Evolutionary conservation across 2,113 vertebrate genomes (phyloP).

Genomic region (Tragelaphus buxtoni): DNA sequence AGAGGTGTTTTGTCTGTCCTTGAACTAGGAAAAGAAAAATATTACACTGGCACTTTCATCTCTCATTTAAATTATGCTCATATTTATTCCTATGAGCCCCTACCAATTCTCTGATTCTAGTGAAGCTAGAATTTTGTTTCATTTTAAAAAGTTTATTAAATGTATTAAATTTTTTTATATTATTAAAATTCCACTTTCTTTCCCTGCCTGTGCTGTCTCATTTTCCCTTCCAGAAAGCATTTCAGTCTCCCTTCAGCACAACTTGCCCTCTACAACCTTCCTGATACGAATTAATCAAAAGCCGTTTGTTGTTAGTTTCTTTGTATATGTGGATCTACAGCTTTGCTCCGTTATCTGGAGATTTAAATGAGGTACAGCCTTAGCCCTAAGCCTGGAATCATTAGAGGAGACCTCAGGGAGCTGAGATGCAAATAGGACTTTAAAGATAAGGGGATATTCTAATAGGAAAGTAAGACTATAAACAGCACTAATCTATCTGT

Average conservation of each 20-base stretch:
- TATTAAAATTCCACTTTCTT: not conserved
- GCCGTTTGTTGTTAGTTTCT: not conserved
- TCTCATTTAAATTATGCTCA: not conserved
- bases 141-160: not conserved
- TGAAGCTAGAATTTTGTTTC: not conserved
- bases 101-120: not conserved
- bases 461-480: not conserved
- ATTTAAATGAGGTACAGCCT: not conserved
- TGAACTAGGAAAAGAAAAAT: not conserved
- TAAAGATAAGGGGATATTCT: not conserved
- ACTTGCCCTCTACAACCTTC: not conserved
- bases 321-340: not conserved
- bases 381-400: not conserved
- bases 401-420: not conserved
- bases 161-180: not conserved
- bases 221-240: not conserved
- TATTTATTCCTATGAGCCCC: not conserved
- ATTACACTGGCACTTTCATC: not conserved
- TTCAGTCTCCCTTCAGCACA: not conserved
- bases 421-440: not conserved
- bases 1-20: not conserved
- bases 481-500: not conserved
- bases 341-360: not conserved
- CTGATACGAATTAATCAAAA: not conserved
- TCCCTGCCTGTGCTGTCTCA: not conserved